These are phyloP conservation scores for Polydrusus pterygomalis DNA, from an alignment of 2,888 invertebrate genomes.

Conservation along the genomic window DNA sequence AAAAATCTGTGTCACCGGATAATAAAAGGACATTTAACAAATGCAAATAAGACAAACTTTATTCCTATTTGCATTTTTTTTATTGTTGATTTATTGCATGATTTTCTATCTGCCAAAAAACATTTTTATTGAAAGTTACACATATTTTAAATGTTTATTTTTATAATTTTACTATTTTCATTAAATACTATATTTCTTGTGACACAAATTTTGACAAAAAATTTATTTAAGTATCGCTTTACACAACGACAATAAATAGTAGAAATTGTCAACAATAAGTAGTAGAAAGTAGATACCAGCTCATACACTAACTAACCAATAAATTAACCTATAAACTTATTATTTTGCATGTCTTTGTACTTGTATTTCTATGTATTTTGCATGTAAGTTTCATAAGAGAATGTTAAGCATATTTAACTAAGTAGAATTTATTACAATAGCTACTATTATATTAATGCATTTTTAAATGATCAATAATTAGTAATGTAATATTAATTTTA, in stretches of 20 bases:
- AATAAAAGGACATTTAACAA: neutral
- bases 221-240: slow-evolving; percentile 31
- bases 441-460: neutral
- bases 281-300: slow-evolving; percentile 49
- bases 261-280: slow-evolving; percentile 31
- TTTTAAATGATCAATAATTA: too few species aligned
- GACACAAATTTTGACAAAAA: slow-evolving; percentile 36
- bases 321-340: slow-evolving; percentile 11
- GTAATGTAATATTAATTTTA: too few species aligned
- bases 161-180: neutral
- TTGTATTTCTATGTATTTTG: slow-evolving; percentile 25
- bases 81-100: neutral
- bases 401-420: slow-evolving; percentile 9
- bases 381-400: slow-evolving; percentile 23
- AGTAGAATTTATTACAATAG: neutral
- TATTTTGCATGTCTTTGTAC: slow-evolving; percentile 31
- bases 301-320: slow-evolving; percentile 15
- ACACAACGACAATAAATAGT: slow-evolving; percentile 28
- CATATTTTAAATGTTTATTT: neutral
- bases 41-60: neutral
- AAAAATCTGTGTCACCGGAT: slow-evolving; percentile 29
- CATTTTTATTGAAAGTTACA: neutral
- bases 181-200: neutral
- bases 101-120: neutral
- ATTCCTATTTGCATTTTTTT: neutral